Percentiles rank a stretch among this genome's conserved stretches.
Conservation (phyloP, 1,140 invertebrate genomes). For the Bombus ignitus region DNA sequence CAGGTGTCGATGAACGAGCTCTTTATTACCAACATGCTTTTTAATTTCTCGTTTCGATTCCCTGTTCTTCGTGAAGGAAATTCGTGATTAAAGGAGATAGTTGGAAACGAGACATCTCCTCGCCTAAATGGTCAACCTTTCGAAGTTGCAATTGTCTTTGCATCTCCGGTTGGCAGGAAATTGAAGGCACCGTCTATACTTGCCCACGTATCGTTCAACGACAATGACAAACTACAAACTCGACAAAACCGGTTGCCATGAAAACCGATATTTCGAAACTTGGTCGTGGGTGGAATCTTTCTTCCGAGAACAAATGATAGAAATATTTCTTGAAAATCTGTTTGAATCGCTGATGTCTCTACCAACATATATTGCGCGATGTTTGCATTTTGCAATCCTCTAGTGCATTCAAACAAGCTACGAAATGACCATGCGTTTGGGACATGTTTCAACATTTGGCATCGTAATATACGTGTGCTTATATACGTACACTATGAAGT, state of each 20-base stretch:
- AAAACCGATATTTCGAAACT: not conserved
- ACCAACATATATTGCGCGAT: accelerated
- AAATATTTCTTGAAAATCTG: not conserved
- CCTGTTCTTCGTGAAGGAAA: not conserved
- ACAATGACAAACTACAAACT: not conserved
- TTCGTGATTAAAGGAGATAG: slow-evolving; percentile 15
- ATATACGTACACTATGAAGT: no score
- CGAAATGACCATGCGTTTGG: not conserved
- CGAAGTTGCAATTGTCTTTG: not conserved
- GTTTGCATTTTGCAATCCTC: no score
- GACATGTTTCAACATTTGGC: not conserved
- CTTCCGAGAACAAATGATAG: not conserved
- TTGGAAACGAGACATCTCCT: not conserved
- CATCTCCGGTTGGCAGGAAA: slow-evolving; percentile 21
- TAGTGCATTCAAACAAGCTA: not conserved
- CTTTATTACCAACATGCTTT: not conserved
- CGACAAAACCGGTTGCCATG: not conserved
- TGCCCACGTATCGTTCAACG: not conserved
- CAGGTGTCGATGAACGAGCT: no score
- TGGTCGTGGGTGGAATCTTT: not conserved
- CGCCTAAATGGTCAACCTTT: not conserved
- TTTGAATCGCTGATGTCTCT: no score
- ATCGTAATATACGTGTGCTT: not conserved
- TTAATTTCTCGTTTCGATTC: not conserved
- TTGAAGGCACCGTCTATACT: not conserved